Conservation (phyloP, 2,888 invertebrate genomes). For the Microctonus aethiopoides region DNA sequence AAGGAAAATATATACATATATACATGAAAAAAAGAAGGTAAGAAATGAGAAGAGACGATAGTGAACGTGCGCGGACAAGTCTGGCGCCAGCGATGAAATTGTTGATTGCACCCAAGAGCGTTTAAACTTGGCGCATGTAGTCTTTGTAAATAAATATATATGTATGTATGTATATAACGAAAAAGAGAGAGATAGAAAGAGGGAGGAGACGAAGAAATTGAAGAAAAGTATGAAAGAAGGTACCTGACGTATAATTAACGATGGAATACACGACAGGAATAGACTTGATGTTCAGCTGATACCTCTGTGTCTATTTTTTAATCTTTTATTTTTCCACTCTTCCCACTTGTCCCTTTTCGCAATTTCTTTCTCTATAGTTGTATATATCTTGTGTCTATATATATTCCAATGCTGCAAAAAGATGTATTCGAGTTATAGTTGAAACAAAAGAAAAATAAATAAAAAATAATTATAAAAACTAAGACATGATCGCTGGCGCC, state of each 20-base stretch:
- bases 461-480: too few species aligned
- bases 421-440: background rate
- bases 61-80: constrained; percentile 3
- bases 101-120: constrained; percentile 17
- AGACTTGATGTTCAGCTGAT: constrained; percentile 7
- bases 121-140: constrained; percentile 6
- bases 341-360: too few species aligned
- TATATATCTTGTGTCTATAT: too few species aligned
- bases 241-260: constrained; percentile 24
- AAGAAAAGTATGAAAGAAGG: constrained; percentile 2
- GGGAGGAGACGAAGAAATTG: constrained; percentile 5
- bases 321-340: background rate
- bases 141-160: background rate
- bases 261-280: constrained; percentile 12
- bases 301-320: background rate
- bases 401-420: constrained; percentile 8
- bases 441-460: background rate
- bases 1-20: background rate
- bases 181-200: background rate
- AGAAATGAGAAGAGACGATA: background rate
- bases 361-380: too few species aligned
- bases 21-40: constrained; percentile 16
- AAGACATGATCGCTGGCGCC: constrained; percentile 12
- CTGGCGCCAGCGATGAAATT: constrained; percentile 26
- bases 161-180: background rate